phyloP scores from a whole-genome alignment of 2,113 vertebrate species.

The Poicephalus meyeri region DNA sequence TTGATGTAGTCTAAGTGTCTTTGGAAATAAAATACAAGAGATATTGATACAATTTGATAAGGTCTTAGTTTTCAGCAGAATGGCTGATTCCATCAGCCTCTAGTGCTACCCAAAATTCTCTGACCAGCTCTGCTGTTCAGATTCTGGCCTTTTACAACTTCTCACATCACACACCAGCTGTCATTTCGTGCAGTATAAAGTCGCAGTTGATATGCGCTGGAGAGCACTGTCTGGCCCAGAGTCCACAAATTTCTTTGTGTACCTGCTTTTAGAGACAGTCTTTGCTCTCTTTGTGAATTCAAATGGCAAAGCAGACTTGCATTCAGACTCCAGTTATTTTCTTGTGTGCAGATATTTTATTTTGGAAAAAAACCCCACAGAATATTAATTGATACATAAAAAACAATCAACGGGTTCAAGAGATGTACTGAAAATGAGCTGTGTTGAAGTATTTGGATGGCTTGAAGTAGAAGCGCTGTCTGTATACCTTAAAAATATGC shows the following conservation, averaged over 20 bases:
- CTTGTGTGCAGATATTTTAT: neutral
- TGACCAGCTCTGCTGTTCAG: neutral
- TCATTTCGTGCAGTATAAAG: neutral
- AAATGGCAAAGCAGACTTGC: neutral
- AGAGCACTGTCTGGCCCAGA: neutral
- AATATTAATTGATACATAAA: neutral
- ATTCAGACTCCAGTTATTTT: neutral
- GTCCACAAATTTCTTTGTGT: neutral
- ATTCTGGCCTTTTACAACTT: neutral
- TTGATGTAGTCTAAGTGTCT: neutral
- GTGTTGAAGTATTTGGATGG: neutral
- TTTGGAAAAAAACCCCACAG: neutral
- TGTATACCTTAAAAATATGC: neutral
- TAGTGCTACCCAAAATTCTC: neutral
- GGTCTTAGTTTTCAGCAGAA: neutral
- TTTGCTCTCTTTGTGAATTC: neutral
- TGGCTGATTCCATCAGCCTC: neutral
- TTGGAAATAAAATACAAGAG: neutral
- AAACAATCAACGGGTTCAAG: neutral
- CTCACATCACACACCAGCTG: neutral
- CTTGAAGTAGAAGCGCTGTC: neutral
- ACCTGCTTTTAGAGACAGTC: neutral
- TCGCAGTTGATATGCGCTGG: neutral
- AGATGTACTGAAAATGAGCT: neutral
- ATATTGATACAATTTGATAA: neutral